Conservation (phyloP, 35 echinoderm and acorn worm genomes). For the Chiridota heheva region DNA sequence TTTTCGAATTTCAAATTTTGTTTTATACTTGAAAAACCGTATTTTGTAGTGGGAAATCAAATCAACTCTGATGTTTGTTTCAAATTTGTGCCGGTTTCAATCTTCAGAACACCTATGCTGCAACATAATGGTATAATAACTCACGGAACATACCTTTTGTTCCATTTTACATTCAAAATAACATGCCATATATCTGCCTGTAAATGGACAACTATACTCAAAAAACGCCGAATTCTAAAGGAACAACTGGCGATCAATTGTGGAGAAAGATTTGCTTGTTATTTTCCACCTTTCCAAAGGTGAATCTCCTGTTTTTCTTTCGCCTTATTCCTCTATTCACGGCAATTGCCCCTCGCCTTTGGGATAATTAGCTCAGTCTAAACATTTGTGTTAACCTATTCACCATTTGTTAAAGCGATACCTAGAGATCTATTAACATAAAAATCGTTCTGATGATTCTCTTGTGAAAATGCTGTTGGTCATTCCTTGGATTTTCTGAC, state of each 20-base stretch:
- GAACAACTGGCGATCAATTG: slow-evolving; percentile 24
- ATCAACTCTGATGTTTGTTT: too few relatives aligned
- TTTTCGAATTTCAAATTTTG: too few relatives aligned
- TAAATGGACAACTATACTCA: too few relatives aligned
- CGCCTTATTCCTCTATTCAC: background rate
- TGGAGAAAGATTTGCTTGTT: slow-evolving; percentile 1
- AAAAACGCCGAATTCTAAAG: slow-evolving; percentile 37
- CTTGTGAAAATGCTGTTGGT: background rate
- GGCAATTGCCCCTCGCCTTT: slow-evolving; percentile 20
- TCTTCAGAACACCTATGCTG: too few relatives aligned
- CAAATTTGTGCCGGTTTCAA: too few relatives aligned
- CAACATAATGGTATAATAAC: too few relatives aligned
- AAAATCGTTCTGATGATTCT: slow-evolving; percentile 33
- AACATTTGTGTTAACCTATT: slow-evolving; percentile 45
- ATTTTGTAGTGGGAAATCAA: too few relatives aligned
- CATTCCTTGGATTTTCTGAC: background rate
- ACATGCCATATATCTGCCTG: too few relatives aligned
- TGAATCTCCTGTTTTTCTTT: background rate
- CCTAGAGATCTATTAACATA: slow-evolving; percentile 19
- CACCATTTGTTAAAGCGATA: slow-evolving; percentile 40
- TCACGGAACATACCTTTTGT: too few relatives aligned
- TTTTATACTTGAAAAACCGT: too few relatives aligned
- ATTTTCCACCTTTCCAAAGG: background rate
- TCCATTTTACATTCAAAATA: too few relatives aligned
- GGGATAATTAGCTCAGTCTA: slow-evolving; percentile 40